These are phyloP conservation scores for Chaenogobius annularis DNA, from an alignment of 2,113 vertebrate species.

Conservation along the genomic window DNA sequence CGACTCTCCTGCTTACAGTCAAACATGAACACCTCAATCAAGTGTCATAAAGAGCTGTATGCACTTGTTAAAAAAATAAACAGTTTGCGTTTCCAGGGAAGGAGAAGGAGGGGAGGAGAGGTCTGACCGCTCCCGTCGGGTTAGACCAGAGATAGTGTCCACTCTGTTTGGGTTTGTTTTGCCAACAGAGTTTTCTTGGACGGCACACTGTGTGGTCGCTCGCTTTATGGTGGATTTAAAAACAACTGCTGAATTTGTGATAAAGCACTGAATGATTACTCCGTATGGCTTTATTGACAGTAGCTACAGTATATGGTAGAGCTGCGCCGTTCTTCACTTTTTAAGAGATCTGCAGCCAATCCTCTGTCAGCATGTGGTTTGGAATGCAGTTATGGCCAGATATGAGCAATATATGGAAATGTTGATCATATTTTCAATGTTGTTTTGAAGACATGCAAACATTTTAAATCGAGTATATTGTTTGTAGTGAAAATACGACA, in stretches of 20 bases:
- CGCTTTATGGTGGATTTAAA: background rate
- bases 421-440: too few species aligned
- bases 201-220: background rate
- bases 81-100: constrained; percentile 15
- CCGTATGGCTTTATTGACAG: background rate
- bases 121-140: background rate
- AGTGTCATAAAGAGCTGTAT: constrained; percentile 9
- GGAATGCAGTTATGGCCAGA: too few species aligned
- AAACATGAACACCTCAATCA: constrained; percentile 35
- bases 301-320: background rate
- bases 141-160: background rate
- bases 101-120: background rate
- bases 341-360: too few species aligned
- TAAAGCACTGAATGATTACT: background rate
- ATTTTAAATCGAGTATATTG: too few species aligned
- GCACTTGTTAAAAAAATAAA: background rate
- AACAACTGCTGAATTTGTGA: background rate
- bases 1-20: constrained; percentile 47
- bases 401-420: too few species aligned
- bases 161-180: background rate
- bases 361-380: too few species aligned
- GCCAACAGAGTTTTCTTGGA: background rate
- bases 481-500: too few species aligned
- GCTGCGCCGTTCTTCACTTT: too few species aligned
- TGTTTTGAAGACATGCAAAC: too few species aligned